These are phyloP conservation scores for Tragulus kanchil DNA, from an alignment of 2,113 vertebrate genomes.

Conservation along the genomic window DNA sequence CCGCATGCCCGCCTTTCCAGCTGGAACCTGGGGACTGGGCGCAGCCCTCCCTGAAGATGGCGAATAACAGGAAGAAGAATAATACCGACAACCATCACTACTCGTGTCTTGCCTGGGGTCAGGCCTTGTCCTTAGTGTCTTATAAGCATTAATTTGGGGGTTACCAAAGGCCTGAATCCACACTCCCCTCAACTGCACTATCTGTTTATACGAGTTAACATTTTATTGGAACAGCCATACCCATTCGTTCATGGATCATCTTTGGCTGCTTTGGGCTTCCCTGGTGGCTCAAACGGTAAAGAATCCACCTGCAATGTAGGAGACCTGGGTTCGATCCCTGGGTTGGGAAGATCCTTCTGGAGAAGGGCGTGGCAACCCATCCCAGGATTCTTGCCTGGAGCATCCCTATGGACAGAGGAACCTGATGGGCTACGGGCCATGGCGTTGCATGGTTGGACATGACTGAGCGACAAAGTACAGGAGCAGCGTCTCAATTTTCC, in stretches of 20 bases:
- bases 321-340: too few relatives aligned
- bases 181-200: too few relatives aligned
- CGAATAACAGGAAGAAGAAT: not conserved
- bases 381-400: too few relatives aligned
- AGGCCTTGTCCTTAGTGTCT: too few relatives aligned
- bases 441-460: too few relatives aligned
- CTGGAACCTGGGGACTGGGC: not conserved
- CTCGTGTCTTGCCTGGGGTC: not conserved
- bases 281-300: too few relatives aligned
- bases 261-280: not conserved
- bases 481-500: not conserved
- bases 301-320: too few relatives aligned
- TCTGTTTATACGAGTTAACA: not conserved
- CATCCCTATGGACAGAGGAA: too few relatives aligned
- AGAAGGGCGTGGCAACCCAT: too few relatives aligned
- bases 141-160: not conserved
- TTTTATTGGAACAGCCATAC: not conserved
- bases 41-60: not conserved
- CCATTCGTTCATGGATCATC: not conserved
- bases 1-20: accelerated
- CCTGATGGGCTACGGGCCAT: too few relatives aligned
- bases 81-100: not conserved
- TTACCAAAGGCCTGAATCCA: not conserved
- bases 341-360: too few relatives aligned
- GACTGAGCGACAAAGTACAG: too few relatives aligned